Conservation (phyloP, 53 echinoderm and acorn worm genomes). For the Mesocentrotus franciscanus region DNA sequence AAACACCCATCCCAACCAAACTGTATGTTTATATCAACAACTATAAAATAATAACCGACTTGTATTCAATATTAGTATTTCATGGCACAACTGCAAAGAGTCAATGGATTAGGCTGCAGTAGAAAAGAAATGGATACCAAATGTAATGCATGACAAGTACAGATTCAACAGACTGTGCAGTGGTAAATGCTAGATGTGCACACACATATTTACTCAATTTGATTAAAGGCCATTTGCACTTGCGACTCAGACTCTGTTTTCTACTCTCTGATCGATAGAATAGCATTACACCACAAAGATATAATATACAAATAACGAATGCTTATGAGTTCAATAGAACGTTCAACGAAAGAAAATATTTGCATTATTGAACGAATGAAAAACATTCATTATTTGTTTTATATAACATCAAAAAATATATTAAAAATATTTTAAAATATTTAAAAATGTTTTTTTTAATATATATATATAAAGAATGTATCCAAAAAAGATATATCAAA, state of each 20-base stretch:
- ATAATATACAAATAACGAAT: background rate
- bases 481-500: too few relatives aligned
- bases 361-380: too few relatives aligned
- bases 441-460: too few relatives aligned
- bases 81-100: background rate
- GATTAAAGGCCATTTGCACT: slow-evolving; percentile 59
- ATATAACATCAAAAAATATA: too few relatives aligned
- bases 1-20: too few relatives aligned
- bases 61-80: background rate
- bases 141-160: background rate
- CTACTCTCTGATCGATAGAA: slow-evolving; percentile 26
- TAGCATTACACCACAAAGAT: background rate
- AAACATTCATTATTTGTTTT: too few relatives aligned
- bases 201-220: slow-evolving; percentile 55
- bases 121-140: background rate
- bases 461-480: too few relatives aligned
- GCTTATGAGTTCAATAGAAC: background rate
- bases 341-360: too few relatives aligned
- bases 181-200: background rate
- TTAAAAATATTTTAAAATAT: too few relatives aligned
- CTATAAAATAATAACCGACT: background rate
- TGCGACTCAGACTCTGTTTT: background rate
- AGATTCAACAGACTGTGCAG: background rate
- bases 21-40: too few relatives aligned
- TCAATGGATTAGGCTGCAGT: background rate